Evolutionary conservation across 2,113 vertebrate species (phyloP).

Genomic region (Piprites chloris): DNA sequence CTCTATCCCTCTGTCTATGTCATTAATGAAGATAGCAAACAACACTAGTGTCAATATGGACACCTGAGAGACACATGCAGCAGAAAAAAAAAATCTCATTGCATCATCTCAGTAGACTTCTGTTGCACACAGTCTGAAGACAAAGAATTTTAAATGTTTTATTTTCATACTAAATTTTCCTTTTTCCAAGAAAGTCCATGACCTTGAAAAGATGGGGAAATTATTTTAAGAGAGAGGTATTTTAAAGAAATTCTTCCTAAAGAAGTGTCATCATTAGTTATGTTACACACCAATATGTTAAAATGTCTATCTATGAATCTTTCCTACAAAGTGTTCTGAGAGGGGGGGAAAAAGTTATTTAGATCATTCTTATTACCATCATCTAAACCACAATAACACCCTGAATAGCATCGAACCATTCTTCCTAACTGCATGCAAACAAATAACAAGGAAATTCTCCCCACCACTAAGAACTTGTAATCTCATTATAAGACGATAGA

Average conservation of each 20-base stretch:
- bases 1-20: rapidly evolving
- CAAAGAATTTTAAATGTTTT: not conserved
- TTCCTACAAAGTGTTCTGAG: not conserved
- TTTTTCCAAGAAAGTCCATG: not conserved
- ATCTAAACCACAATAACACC: not conserved
- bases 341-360: not conserved
- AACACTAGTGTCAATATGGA: not conserved
- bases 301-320: not conserved
- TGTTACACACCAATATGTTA: not conserved
- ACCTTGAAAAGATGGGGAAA: not conserved
- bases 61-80: not conserved
- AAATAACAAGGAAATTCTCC: constrained; percentile 18
- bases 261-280: not conserved
- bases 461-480: not conserved
- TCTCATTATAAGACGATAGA: constrained; percentile 45
- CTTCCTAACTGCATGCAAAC: not conserved
- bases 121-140: not conserved
- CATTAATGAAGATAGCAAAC: not conserved
- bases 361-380: not conserved
- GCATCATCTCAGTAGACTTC: not conserved
- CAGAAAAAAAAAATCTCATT: not conserved
- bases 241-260: not conserved
- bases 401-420: not conserved
- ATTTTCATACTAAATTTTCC: not conserved
- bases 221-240: not conserved